Conservation (phyloP, 2,797 vertebrate species). For the Coilia nasus region DNA sequence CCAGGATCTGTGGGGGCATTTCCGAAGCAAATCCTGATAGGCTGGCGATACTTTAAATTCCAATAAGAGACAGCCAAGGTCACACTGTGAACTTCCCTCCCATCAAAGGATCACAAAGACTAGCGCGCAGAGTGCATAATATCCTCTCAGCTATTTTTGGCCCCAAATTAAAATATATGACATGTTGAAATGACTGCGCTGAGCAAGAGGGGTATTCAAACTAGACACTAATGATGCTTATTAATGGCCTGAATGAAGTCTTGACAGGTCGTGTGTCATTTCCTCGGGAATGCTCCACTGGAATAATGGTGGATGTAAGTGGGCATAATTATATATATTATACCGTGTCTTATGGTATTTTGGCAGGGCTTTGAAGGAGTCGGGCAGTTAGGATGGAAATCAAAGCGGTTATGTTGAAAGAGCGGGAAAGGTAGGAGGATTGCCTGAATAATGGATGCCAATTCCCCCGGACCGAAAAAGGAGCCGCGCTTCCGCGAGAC, state of each 20-base stretch:
- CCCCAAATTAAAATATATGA: slow-evolving; percentile 99
- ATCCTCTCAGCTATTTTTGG: slow-evolving; percentile 98
- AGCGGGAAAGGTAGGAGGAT: slow-evolving; percentile 54
- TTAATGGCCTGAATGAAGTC: slow-evolving; percentile 98
- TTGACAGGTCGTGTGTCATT: slow-evolving; percentile 99
- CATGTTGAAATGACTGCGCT: slow-evolving; percentile 99
- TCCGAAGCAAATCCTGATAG: slow-evolving; percentile 54
- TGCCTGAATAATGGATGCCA: slow-evolving; percentile 46
- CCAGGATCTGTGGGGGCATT: not conserved
- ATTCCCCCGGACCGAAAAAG: slow-evolving; percentile 48
- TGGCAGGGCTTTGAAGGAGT: slow-evolving; percentile 95
- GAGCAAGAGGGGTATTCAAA: slow-evolving; percentile 99
- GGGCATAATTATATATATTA: slow-evolving; percentile 97
- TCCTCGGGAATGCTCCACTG: slow-evolving; percentile 87
- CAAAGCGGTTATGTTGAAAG: slow-evolving; percentile 76
- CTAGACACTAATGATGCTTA: slow-evolving; percentile 99
- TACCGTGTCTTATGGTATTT: slow-evolving; percentile 98
- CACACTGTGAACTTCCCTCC: slow-evolving; percentile 80
- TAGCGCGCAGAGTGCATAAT: slow-evolving; percentile 81
- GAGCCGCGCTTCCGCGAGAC: slow-evolving; percentile 63
- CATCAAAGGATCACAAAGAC: slow-evolving; percentile 76
- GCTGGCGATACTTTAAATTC: slow-evolving; percentile 75
- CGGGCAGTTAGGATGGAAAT: slow-evolving; percentile 82
- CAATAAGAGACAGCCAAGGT: slow-evolving; percentile 81
- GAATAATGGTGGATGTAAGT: slow-evolving; percentile 97